A percentile compares a stretch with the other conserved stretches of the same genome.
Conservation (phyloP, 2,113 vertebrate genomes). For the Lepidothrix coronata region DNA sequence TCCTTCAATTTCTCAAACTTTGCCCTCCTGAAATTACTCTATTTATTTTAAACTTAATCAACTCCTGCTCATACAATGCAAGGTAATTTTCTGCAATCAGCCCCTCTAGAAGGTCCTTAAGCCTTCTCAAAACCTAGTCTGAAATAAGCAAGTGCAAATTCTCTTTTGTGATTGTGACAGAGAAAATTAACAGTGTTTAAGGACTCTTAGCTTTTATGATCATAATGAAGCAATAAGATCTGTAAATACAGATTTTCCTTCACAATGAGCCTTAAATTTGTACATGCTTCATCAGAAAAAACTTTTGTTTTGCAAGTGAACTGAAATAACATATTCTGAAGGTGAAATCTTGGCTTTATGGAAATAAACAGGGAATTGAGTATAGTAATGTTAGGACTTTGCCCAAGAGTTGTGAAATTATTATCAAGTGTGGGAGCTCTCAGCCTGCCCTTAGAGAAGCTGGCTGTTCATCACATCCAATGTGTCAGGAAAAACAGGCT, state of each 20-base stretch:
- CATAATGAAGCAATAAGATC: not conserved
- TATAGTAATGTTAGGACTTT: not conserved
- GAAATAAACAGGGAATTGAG: not conserved
- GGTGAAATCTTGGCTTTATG: not conserved
- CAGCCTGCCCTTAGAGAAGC: not conserved
- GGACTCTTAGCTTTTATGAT: not conserved
- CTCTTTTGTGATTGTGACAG: not conserved
- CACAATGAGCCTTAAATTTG: not conserved
- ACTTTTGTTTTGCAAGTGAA: not conserved
- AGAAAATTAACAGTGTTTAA: not conserved
- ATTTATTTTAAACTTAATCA: constrained; percentile 29
- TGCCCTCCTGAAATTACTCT: not conserved
- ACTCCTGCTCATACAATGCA: not conserved
- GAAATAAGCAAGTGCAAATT: not conserved
- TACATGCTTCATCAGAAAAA: not conserved
- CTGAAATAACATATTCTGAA: not conserved
- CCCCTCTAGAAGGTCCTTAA: not conserved
- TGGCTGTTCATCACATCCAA: not conserved
- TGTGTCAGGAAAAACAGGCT: constrained; percentile 1
- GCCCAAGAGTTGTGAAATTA: not conserved
- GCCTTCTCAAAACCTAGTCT: not conserved
- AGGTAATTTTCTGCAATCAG: constrained; percentile 35
- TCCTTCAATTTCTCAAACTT: not conserved
- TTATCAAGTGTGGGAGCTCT: not conserved
- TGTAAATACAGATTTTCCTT: not conserved